These are phyloP conservation scores for Dendrocincla fuliginosa DNA, from an alignment of 2,797 vertebrate genomes.

Conservation along the genomic window DNA sequence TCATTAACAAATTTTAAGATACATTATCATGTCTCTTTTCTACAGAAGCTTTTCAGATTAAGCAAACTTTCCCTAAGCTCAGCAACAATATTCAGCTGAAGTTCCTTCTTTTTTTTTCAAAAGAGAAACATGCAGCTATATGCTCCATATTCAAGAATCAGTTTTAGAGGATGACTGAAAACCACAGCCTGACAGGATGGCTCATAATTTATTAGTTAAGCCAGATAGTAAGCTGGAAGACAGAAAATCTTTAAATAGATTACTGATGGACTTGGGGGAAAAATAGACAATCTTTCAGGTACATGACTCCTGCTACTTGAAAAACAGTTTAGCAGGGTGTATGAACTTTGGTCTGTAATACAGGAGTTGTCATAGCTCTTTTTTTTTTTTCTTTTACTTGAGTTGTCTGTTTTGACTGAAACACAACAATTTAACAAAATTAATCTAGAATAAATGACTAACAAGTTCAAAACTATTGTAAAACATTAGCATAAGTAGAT, in stretches of 20 bases:
- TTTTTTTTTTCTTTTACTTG: not conserved
- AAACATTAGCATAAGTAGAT: not conserved
- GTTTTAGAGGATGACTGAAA: not conserved
- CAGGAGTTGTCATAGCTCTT: not conserved
- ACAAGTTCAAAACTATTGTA: not conserved
- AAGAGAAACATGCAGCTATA: not conserved
- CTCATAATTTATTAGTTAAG: not conserved
- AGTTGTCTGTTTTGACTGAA: not conserved
- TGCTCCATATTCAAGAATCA: not conserved
- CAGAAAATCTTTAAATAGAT: not conserved
- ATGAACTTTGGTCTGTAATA: not conserved
- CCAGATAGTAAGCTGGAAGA: not conserved
- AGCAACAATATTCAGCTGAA: not conserved
- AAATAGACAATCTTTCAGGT: not conserved
- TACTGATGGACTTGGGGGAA: not conserved
- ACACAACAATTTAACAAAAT: not conserved
- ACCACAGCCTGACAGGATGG: not conserved
- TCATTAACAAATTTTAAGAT: not conserved
- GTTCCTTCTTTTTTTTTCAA: not conserved
- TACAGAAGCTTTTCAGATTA: not conserved
- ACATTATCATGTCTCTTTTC: not conserved
- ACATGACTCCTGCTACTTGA: not conserved
- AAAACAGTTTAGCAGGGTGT: not conserved
- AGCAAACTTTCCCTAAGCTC: not conserved
- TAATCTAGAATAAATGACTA: not conserved